These are phyloP conservation scores for Danaus melanippus DNA, from an alignment of 1,140 invertebrate genomes.

Conservation along the genomic window DNA sequence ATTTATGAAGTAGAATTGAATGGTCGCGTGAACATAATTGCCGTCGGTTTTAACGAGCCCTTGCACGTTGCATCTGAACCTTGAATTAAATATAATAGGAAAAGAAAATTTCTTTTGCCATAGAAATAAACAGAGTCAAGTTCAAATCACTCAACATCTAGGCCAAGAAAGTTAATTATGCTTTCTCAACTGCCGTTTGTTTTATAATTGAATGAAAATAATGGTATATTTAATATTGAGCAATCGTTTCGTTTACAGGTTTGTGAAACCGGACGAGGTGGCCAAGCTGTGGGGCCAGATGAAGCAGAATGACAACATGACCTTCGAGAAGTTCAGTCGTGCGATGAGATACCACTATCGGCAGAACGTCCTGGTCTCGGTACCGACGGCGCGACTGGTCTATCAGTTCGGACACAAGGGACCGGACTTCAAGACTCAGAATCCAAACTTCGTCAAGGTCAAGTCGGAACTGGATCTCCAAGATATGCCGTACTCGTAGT, in stretches of 20 bases:
- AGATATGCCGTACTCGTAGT: constrained; percentile 34
- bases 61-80: constrained; percentile 32
- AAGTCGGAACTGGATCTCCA: constrained; percentile 46
- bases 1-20: constrained; percentile 10
- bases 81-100: constrained; percentile 33
- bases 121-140: constrained; percentile 15
- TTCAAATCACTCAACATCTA: too few species aligned
- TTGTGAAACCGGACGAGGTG: constrained; percentile 91
- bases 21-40: constrained; percentile 27
- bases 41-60: constrained; percentile 21
- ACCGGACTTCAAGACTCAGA: constrained; percentile 80
- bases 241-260: constrained; percentile 70
- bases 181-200: too few species aligned
- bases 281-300: constrained; percentile 90
- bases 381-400: constrained; percentile 85
- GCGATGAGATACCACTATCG: constrained; percentile 96
- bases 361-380: constrained; percentile 84
- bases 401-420: constrained; percentile 90
- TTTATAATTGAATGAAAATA: constrained; percentile 5
- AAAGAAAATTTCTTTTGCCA: constrained; percentile 31
- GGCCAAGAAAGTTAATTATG: too few species aligned
- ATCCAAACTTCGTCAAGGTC: constrained; percentile 76
- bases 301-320: constrained; percentile 93
- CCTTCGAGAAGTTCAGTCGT: constrained; percentile 93
- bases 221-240: constrained; percentile 3